Percentiles rank a stretch among this genome's conserved stretches.
These are phyloP conservation scores for Catamblyrhynchus diadema DNA, from an alignment of 2,797 vertebrate genomes.

Conservation along the genomic window DNA sequence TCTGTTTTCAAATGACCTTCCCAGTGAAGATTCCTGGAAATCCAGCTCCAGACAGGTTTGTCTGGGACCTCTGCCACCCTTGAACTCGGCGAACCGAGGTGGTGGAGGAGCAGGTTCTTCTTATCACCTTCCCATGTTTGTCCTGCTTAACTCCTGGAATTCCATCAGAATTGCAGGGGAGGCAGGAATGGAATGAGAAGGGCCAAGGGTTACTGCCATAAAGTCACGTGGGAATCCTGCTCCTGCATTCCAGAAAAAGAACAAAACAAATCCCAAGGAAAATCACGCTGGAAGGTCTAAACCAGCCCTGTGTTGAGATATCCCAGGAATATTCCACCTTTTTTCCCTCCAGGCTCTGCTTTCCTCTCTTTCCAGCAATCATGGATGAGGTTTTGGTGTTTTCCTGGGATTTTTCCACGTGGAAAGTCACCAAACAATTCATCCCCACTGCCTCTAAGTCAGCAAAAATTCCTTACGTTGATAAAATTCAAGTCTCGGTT, in stretches of 20 bases:
- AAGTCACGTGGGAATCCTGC: background rate
- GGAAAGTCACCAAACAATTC: background rate
- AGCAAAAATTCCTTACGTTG: background rate
- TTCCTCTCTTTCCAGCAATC: background rate
- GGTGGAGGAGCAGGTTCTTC: background rate
- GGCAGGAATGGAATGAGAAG: background rate
- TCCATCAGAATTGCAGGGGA: background rate
- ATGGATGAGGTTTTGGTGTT: background rate
- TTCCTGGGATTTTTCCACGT: background rate
- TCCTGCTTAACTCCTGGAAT: background rate
- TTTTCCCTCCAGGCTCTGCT: background rate
- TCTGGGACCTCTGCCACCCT: background rate
- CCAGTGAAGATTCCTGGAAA: background rate
- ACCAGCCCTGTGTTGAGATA: background rate
- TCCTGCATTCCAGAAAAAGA: background rate
- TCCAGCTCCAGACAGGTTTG: background rate
- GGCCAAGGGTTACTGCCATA: background rate
- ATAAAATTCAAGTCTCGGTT: accelerated
- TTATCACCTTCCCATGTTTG: background rate
- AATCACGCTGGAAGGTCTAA: accelerated
- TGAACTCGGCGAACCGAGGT: background rate
- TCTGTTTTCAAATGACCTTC: background rate
- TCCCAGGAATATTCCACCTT: background rate
- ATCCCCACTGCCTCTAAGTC: background rate
- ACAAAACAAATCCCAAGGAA: background rate